Percentiles rank a stretch among this genome's conserved stretches.
phyloP scores from a whole-genome alignment of 2,797 vertebrate genomes.

The Parauchenoglanis punctatus region DNA sequence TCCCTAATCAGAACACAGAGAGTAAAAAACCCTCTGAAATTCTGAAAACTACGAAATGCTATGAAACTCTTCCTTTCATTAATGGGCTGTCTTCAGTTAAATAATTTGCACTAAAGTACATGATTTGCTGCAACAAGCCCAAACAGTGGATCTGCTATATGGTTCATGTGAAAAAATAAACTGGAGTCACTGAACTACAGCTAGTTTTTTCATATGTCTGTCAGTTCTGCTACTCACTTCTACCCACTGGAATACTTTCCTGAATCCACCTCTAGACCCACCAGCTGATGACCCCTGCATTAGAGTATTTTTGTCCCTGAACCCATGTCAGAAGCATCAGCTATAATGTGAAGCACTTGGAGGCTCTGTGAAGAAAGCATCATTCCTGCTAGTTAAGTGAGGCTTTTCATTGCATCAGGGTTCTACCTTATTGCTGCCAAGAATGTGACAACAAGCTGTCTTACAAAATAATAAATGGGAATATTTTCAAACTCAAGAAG shows the following conservation, averaged over 20 bases:
- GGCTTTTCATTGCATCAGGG: slow-evolving; percentile 56
- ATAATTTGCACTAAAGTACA: neutral
- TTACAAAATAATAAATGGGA: slow-evolving; percentile 47
- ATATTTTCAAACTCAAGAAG: slow-evolving; percentile 73
- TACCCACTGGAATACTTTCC: neutral
- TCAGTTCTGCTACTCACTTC: neutral
- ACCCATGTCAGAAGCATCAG: neutral
- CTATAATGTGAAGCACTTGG: neutral
- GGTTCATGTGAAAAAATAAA: neutral
- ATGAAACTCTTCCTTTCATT: neutral
- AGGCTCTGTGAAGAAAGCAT: slow-evolving; percentile 44
- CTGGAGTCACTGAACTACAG: neutral
- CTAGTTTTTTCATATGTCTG: neutral
- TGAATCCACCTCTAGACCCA: neutral
- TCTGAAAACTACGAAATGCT: neutral
- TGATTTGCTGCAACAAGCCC: neutral
- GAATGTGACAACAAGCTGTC: slow-evolving; percentile 65
- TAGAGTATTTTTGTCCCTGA: neutral
- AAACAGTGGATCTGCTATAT: neutral
- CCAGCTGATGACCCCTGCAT: neutral
- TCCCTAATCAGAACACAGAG: neutral
- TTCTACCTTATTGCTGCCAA: slow-evolving; percentile 62
- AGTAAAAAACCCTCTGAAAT: neutral
- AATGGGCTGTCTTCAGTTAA: neutral
- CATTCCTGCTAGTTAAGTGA: slow-evolving; percentile 55